phyloP scores from a whole-genome alignment of 2,797 vertebrate genomes.

The Enteromius treurensis region DNA sequence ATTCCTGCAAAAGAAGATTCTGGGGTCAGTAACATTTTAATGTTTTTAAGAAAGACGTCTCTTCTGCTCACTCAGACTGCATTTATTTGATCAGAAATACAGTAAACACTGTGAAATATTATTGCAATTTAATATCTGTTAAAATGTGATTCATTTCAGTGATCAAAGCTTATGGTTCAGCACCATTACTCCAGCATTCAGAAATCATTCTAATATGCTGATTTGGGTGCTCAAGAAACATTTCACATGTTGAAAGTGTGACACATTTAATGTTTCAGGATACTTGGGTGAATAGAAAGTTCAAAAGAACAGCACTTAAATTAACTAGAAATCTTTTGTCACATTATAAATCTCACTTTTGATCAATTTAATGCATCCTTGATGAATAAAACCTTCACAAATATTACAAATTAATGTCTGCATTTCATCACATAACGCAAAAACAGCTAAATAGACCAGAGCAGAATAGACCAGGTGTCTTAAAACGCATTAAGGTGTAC shows the following conservation, averaged over 20 bases:
- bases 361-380: not conserved
- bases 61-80: not conserved
- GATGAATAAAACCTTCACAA: not conserved
- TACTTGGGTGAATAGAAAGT: not conserved
- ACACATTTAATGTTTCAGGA: not conserved
- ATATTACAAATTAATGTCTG: not conserved
- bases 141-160: not conserved
- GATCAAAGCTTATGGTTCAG: not conserved
- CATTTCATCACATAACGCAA: not conserved
- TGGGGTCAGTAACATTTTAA: not conserved
- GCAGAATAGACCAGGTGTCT: not conserved
- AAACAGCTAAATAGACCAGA: not conserved
- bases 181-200: not conserved
- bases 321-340: not conserved
- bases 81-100: not conserved
- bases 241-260: not conserved
- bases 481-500: not conserved
- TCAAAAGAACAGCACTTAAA: not conserved
- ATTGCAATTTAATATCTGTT: not conserved
- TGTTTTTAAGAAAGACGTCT: not conserved
- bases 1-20: slow-evolving; percentile 77
- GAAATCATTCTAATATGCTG: not conserved
- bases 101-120: not conserved
- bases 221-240: not conserved
- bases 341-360: not conserved